Base-by-base conservation (phyloP, 1,140 invertebrate genomes). In the Drosophila watanabei region DNA sequence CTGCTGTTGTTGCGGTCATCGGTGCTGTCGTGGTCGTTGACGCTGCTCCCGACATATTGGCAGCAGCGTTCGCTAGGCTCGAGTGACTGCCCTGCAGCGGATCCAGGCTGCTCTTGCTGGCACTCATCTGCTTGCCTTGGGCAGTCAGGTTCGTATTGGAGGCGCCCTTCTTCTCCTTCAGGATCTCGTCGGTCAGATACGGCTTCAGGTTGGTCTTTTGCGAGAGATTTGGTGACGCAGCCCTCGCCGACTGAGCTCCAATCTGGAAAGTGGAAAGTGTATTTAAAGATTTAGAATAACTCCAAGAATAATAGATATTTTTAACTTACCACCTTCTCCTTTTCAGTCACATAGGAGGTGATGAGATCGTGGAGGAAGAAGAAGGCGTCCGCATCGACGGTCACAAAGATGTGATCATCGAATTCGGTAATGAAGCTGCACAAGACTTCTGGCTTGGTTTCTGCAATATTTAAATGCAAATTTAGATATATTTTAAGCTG, bases 361-460 rank as follows among this genome's bases (percentile, higher is more conserved):
- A 99, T 98, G 32, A 99, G 95, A 94, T 99, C 98, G 93, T 99
- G 98, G 45, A 99, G 94, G 93, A 99, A 99, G 93, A 99, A 98
- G 94, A 99, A 99, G 16, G 98, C 98, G 94, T 99, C 98, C 0
- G 98, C 98, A 94, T 99, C 98, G 69, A 99, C 98, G 3, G 98
- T 98, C 62, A 99, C 98, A 94, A 98, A 99, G 82, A 99, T 99
- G 92, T 99, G 98, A 93, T 99, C 98, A 93, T 99, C 98, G 94
- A 99, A 99, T 94, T 99, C 98, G 10, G 98, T 99, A 33, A 99
- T 98, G 93, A 99, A 99, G 93, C 97, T 98, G 94, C 98, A 99
- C 84, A 99, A 97, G 24, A 99, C 98, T 33, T 96, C 94, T 30
- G 98, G 98, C 93, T 98, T 98, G 59, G 95, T 95, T 92, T 97